Conservation (phyloP, 2,888 invertebrate genomes). For the Mesorhabditis spiculigera region DNA sequence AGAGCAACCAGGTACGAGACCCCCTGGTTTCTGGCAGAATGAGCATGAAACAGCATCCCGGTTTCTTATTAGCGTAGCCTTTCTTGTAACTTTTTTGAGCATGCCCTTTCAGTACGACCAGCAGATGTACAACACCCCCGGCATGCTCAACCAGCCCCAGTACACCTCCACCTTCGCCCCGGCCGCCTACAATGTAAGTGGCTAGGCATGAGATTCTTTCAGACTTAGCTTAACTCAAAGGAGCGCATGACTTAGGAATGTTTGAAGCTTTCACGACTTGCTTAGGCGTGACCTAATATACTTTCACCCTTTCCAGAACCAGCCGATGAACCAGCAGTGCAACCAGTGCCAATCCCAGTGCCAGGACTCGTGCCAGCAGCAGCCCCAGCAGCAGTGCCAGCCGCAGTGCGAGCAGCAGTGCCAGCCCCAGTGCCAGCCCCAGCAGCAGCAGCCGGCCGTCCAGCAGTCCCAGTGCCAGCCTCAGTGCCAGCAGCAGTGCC, state of each 20-base stretch:
- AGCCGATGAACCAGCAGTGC: conserved; percentile 1
- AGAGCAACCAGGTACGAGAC: conserved; percentile 1
- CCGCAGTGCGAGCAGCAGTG: not conserved
- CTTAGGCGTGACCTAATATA: too few species aligned
- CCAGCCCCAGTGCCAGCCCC: conserved; percentile 1
- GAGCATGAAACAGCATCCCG: too few species aligned
- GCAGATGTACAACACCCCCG: conserved; percentile 1
- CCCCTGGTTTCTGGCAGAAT: too few species aligned
- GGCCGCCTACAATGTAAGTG: not conserved
- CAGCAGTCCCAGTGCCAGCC: conserved; percentile 11
- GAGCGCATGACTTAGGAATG: too few species aligned
- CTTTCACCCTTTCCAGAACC: too few species aligned
- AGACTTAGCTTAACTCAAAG: too few species aligned
- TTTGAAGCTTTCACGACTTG: too few species aligned
- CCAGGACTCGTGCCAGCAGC: not conserved
- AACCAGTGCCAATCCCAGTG: conserved; percentile 1
- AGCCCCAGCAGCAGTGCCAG: not conserved
- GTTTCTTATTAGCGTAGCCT: too few species aligned
- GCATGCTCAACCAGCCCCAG: not conserved
- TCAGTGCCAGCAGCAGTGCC: conserved; percentile 28
- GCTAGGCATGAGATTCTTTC: too few species aligned
- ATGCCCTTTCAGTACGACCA: not conserved
- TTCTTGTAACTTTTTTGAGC: too few species aligned
- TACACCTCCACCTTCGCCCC: not conserved
- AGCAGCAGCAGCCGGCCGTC: too few species aligned